phyloP scores from a whole-genome alignment of 2,888 invertebrate species.

The Leucoma salicis region DNA sequence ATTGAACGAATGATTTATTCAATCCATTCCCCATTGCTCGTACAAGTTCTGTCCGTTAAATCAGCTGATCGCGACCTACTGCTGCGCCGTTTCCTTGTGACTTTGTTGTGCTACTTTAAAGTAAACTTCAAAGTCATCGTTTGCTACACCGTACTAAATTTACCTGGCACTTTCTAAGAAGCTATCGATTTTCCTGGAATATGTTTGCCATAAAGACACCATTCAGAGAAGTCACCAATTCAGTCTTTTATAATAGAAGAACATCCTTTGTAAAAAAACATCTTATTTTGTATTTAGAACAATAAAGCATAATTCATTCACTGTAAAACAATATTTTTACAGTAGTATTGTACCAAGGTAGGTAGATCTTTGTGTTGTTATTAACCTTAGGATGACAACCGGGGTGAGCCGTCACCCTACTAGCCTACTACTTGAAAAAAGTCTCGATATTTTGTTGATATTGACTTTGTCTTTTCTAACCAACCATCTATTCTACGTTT shows the following conservation, averaged over 20 bases:
- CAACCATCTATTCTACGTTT: too few species aligned
- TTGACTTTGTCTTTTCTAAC: too few species aligned
- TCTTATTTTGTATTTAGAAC: neutral
- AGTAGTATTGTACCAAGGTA: neutral
- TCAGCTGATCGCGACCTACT: constrained; percentile 38
- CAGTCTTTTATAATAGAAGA: neutral
- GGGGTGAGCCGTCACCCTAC: too few species aligned
- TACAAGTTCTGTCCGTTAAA: constrained; percentile 10
- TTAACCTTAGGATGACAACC: too few species aligned
- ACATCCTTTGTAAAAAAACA: neutral
- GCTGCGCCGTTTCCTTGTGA: constrained; percentile 9
- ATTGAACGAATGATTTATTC: too few species aligned
- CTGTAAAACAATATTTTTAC: neutral
- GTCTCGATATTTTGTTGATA: too few species aligned
- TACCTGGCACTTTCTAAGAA: neutral
- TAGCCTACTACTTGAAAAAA: too few species aligned
- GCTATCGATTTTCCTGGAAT: constrained; percentile 2
- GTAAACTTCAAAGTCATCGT: constrained; percentile 2
- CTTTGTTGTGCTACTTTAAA: constrained; percentile 13
- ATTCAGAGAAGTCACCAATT: neutral
- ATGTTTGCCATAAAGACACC: neutral
- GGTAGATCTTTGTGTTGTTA: neutral
- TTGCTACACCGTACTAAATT: neutral
- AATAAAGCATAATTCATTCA: neutral
- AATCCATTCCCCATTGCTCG: constrained; percentile 3